A percentile compares a stretch with the other conserved stretches of the same genome.
Conservation (phyloP, 2,797 vertebrate species). For the Parauchenoglanis punctatus region DNA sequence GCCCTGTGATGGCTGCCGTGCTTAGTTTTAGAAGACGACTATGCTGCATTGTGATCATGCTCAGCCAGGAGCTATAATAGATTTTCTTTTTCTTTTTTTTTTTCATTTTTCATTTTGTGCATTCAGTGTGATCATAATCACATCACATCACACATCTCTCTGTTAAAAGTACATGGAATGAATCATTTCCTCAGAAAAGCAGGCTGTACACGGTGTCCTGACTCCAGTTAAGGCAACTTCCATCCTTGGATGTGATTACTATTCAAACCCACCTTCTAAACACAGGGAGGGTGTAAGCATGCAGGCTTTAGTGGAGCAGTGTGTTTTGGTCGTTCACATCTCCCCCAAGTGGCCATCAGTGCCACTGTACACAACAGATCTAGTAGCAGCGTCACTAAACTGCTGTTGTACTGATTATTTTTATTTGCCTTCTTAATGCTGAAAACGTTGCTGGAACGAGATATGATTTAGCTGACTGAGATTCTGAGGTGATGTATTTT, state of each 20-base stretch:
- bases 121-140: not conserved
- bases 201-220: conserved; percentile 6
- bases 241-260: conserved; percentile 20
- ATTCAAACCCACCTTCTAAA: conserved; percentile 37
- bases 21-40: conserved; percentile 17
- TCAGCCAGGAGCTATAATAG: not conserved
- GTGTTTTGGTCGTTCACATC: conserved; percentile 37
- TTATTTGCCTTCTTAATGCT: conserved; percentile 4
- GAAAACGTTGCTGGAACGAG: not conserved
- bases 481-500: not conserved
- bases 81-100: too few relatives aligned
- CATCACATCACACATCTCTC: conserved; percentile 1
- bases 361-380: not conserved
- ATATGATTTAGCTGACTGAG: not conserved
- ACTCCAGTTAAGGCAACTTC: conserved; percentile 35
- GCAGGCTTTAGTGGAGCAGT: not conserved
- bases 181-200: conserved; percentile 27
- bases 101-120: not conserved
- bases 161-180: not conserved
- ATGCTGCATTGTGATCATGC: not conserved
- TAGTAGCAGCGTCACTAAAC: not conserved
- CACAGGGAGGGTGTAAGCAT: conserved; percentile 6
- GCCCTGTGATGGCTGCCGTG: not conserved
- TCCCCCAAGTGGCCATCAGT: conserved; percentile 41
- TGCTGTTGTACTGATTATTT: not conserved